These are phyloP conservation scores for Nesoenas mayeri DNA, from an alignment of 2,113 vertebrate species.

Conservation along the genomic window DNA sequence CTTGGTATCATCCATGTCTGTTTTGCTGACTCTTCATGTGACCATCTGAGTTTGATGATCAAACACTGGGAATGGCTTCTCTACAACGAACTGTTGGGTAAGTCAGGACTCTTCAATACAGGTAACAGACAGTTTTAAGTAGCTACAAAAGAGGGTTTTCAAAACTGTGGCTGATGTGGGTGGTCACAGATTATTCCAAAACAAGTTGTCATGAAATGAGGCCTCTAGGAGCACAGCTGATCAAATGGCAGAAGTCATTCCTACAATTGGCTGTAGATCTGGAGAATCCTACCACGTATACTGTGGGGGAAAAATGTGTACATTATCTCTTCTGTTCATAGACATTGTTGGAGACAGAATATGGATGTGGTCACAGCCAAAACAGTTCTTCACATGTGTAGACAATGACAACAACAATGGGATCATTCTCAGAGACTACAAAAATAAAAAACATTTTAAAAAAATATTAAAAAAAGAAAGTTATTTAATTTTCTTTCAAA, in stretches of 20 bases:
- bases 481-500: neutral
- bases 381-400: neutral
- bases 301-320: neutral
- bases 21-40: neutral
- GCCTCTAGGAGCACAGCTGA: neutral
- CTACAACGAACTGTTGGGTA: neutral
- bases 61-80: neutral
- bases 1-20: neutral
- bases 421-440: neutral
- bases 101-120: neutral
- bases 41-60: neutral
- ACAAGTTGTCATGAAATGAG: neutral
- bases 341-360: neutral
- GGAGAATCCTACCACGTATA: neutral
- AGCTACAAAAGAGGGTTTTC: neutral
- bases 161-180: neutral
- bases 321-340: neutral
- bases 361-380: neutral
- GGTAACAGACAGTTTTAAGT: neutral
- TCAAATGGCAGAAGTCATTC: neutral
- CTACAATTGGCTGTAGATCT: neutral
- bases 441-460: too few species aligned
- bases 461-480: too few species aligned
- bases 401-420: rapidly evolving
- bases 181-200: neutral